Evolutionary conservation across 2,888 invertebrate species (phyloP).

Genomic region (Eristalis intricaria): DNA sequence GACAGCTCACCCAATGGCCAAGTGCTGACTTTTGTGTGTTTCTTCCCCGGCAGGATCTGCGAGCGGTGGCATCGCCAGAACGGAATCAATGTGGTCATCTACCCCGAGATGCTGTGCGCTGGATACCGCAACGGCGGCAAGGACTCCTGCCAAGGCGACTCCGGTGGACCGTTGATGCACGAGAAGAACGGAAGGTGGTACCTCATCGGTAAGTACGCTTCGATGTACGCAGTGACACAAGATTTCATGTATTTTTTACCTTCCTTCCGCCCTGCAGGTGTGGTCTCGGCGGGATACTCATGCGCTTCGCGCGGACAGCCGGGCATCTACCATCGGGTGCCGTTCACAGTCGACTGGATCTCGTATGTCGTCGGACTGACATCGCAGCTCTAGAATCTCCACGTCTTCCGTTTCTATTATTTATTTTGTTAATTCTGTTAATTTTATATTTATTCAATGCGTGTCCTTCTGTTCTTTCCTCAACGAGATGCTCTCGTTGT

Average conservation of each 20-base stretch:
- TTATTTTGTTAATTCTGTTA: constrained; percentile 44
- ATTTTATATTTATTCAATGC: constrained; percentile 61
- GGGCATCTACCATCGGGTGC: constrained; percentile 95
- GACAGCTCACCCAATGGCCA: neutral
- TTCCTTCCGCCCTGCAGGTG: constrained; percentile 82
- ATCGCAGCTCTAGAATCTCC: constrained; percentile 75
- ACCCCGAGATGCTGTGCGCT: constrained; percentile 97
- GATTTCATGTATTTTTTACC: neutral
- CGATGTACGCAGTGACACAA: neutral
- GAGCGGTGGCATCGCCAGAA: constrained; percentile 86
- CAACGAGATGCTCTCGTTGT: constrained; percentile 36
- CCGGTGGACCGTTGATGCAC: constrained; percentile 94
- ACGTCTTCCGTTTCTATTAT: neutral
- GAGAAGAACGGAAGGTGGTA: constrained; percentile 94
- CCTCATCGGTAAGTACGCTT: constrained; percentile 84
- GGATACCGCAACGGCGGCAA: constrained; percentile 93
- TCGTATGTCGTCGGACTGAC: constrained; percentile 83
- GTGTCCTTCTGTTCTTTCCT: constrained; percentile 25
- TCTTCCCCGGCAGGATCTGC: constrained; percentile 81
- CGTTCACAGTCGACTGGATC: constrained; percentile 97
- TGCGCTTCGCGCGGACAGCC: constrained; percentile 97
- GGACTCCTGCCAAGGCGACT: constrained; percentile 85
- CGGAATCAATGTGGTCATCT: constrained; percentile 87
- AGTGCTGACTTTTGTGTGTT: neutral
- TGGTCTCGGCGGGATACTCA: constrained; percentile 96